Conservation (phyloP, 2,113 vertebrate species). For the Noctilio leporinus region DNA sequence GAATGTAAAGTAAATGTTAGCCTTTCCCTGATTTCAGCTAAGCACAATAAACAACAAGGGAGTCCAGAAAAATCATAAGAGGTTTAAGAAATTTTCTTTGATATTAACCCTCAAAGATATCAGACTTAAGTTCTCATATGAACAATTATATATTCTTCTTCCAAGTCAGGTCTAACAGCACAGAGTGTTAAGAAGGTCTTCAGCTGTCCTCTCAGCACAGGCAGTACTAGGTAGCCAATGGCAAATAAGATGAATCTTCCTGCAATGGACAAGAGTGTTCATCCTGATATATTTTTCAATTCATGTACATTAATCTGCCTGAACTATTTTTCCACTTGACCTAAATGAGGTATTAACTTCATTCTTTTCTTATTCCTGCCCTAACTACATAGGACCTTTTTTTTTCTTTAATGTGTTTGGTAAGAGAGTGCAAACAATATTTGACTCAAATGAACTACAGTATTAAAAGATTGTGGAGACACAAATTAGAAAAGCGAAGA, state of each 20-base stretch:
- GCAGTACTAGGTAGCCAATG: not conserved
- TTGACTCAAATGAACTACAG: not conserved
- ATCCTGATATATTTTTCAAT: not conserved
- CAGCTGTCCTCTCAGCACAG: accelerated
- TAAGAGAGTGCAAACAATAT: not conserved
- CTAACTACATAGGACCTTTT: not conserved
- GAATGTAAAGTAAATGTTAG: constrained; percentile 63
- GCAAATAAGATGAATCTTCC: not conserved
- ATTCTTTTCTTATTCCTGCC: not conserved
- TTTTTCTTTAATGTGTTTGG: not conserved
- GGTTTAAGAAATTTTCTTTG: not conserved
- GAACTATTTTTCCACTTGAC: not conserved
- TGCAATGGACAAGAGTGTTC: not conserved
- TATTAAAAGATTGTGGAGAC: not conserved
- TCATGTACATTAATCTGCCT: not conserved
- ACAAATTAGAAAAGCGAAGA: not conserved
- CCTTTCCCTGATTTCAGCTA: constrained; percentile 39
- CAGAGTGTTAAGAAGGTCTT: not conserved
- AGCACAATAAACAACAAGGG: constrained; percentile 21
- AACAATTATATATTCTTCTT: not conserved
- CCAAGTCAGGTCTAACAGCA: not conserved
- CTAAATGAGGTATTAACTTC: not conserved
- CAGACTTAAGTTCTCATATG: not conserved
- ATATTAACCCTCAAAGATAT: not conserved
- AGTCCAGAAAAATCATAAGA: constrained; percentile 13